phyloP scores from a whole-genome alignment of 2,888 invertebrate species.

The Belgica antarctica region DNA sequence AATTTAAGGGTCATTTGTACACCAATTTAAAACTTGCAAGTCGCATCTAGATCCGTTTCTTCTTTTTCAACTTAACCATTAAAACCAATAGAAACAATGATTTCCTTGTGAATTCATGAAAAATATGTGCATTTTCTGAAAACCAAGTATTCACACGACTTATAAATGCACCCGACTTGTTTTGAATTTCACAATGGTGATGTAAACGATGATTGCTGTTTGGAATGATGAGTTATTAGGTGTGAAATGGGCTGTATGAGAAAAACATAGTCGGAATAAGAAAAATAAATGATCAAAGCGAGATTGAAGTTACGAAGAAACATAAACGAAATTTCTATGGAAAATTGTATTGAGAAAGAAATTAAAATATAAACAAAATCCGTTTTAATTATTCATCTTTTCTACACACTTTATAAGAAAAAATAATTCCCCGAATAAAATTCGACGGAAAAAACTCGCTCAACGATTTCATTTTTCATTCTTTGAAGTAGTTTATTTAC shows the following conservation, averaged over 20 bases:
- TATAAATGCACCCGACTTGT: no score
- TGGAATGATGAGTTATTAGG: conserved; percentile 34
- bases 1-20: neutral
- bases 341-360: conserved; percentile 30
- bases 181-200: no score
- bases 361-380: conserved; percentile 43
- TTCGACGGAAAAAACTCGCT: neutral
- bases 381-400: conserved; percentile 38
- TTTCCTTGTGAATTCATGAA: no score
- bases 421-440: conserved; percentile 21
- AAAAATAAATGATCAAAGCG: conserved; percentile 32
- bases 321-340: conserved; percentile 12
- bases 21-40: neutral
- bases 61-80: neutral
- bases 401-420: conserved; percentile 18
- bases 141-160: no score
- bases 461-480: conserved; percentile 20
- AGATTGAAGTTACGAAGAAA: conserved; percentile 18
- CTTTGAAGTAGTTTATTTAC: conserved; percentile 43
- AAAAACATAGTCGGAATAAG: neutral
- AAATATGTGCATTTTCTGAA: no score
- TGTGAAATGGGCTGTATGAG: conserved; percentile 22
- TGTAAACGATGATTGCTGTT: conserved; percentile 11
- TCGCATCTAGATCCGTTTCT: neutral
- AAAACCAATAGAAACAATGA: neutral